A percentile compares a stretch with the other conserved stretches of the same genome.
Evolutionary conservation across 2,113 vertebrate species (phyloP).

Genomic region (Dromas ardeola): DNA sequence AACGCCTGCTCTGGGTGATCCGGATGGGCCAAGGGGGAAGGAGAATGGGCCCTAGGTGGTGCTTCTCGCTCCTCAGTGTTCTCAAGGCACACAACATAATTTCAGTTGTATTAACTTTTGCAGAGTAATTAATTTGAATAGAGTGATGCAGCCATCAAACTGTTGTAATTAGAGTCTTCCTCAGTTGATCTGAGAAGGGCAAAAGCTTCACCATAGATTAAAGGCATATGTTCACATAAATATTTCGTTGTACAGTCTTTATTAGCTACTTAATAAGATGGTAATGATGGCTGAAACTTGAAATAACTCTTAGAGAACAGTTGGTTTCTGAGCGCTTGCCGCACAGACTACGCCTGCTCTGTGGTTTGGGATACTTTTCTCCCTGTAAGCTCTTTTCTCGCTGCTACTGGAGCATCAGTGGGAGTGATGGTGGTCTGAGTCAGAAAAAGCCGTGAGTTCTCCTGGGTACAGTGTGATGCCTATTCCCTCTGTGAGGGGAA

Average conservation of each 20-base stretch:
- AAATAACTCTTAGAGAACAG: background rate
- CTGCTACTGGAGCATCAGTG: background rate
- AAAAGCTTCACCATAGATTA: background rate
- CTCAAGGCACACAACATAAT: background rate
- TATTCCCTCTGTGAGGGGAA: background rate
- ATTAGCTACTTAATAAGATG: background rate
- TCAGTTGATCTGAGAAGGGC: slow-evolving; percentile 29
- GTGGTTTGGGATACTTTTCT: background rate
- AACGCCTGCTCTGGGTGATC: background rate
- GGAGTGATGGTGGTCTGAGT: background rate
- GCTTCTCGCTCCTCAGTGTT: background rate
- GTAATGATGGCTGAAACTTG: slow-evolving; percentile 9
- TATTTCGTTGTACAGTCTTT: background rate
- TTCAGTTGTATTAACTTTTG: slow-evolving; percentile 33
- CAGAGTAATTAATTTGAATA: slow-evolving; percentile 9
- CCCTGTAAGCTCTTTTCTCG: background rate
- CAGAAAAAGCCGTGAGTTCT: background rate
- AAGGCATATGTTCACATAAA: background rate
- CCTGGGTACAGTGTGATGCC: background rate
- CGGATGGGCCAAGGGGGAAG: background rate
- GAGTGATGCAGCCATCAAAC: background rate
- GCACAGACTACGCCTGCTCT: background rate
- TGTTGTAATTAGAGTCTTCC: slow-evolving; percentile 28
- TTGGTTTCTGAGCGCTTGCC: background rate
- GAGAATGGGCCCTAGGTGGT: background rate